Evolutionary conservation across 1,140 invertebrate species (phyloP).

Genomic region (Protaetia brevitarsis): DNA sequence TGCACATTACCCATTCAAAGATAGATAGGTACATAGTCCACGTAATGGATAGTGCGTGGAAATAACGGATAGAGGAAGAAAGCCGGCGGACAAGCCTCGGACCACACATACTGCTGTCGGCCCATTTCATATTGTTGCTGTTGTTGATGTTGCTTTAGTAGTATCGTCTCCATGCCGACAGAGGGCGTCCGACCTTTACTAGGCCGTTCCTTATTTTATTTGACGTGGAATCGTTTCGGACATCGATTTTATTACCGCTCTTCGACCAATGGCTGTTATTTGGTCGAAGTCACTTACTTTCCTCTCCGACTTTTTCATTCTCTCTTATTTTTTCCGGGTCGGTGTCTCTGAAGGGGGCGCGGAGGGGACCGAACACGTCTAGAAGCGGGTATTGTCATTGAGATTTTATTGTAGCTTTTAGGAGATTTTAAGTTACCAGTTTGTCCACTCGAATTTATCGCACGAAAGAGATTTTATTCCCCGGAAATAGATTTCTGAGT

Average conservation of each 20-base stretch:
- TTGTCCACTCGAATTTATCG: neutral
- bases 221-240: slow-evolving; percentile 4
- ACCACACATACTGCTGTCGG: slow-evolving; percentile 11
- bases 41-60: slow-evolving; percentile 10
- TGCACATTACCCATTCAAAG: slow-evolving; percentile 7
- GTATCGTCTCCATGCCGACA: neutral
- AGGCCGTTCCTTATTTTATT: neutral
- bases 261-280: slow-evolving; percentile 9
- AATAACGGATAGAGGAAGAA: slow-evolving; percentile 4
- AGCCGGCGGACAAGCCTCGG: neutral
- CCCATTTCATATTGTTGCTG: slow-evolving; percentile 13
- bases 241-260: neutral
- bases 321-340: neutral
- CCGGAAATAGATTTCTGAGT: neutral
- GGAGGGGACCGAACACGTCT: neutral
- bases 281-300: neutral
- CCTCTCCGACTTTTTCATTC: neutral
- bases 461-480: neutral
- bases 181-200: neutral
- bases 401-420: slow-evolving; percentile 1
- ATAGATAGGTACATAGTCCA: slow-evolving; percentile 1
- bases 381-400: slow-evolving; percentile 8
- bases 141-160: slow-evolving; percentile 5
- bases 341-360: neutral
- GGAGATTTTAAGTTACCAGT: neutral